Evolutionary conservation across 30 jellyfish, hydroid and myxozoan species (phyloP).

Genomic region (Phacellophora camtschatica): DNA sequence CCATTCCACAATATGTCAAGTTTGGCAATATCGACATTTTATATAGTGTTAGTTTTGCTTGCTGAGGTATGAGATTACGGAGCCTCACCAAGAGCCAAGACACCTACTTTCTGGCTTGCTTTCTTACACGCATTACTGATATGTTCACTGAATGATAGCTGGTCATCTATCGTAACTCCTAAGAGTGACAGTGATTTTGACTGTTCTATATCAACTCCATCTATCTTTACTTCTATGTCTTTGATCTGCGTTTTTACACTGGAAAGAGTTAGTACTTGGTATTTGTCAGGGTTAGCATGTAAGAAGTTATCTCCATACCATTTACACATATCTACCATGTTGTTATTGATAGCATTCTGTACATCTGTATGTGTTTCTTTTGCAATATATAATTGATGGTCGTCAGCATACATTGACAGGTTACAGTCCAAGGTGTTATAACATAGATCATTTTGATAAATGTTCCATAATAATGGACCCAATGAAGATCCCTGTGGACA

Average conservation of each 20-base stretch:
- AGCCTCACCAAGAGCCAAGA: background rate
- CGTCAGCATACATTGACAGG: background rate
- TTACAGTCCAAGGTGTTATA: too few relatives aligned
- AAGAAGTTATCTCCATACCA: conserved; percentile 11
- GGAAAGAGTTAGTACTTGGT: background rate
- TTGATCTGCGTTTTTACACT: background rate
- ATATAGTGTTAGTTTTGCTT: background rate
- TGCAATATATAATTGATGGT: conserved; percentile 2
- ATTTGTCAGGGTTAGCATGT: conserved; percentile 15
- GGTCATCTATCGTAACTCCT: conserved; percentile 26
- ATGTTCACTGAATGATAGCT: background rate
- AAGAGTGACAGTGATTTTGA: background rate
- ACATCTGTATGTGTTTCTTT: conserved; percentile 3
- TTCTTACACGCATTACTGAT: background rate
- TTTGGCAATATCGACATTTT: background rate
- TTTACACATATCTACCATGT: background rate
- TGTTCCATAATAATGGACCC: too few relatives aligned
- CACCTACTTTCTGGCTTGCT: conserved; percentile 20
- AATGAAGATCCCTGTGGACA: conserved; percentile 28
- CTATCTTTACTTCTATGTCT: background rate
- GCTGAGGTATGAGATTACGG: background rate
- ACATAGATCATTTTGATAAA: too few relatives aligned
- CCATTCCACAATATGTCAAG: conserved; percentile 10
- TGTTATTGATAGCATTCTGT: background rate
- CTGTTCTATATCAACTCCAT: conserved; percentile 18